These are phyloP conservation scores for Sinella curviseta DNA, from an alignment of 1,140 invertebrate species.

Conservation along the genomic window DNA sequence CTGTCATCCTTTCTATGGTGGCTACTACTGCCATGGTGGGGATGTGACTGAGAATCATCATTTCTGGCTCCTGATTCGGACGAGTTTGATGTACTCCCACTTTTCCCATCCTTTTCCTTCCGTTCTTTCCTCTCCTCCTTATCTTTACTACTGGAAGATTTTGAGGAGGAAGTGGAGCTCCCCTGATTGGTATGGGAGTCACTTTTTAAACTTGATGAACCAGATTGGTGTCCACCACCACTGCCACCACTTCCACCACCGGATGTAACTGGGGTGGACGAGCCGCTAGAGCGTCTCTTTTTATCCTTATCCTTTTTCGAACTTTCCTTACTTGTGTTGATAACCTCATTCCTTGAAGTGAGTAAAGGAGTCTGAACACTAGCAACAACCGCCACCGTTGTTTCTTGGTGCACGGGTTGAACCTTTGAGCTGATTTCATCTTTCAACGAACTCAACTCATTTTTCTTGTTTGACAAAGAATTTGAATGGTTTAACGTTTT, in stretches of 20 bases:
- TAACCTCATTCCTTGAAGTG: constrained; percentile 32
- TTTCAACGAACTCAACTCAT: constrained; percentile 33
- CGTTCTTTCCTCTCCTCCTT: constrained; percentile 32
- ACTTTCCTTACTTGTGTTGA: constrained; percentile 27
- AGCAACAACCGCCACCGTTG: constrained; percentile 43
- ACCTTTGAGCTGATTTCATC: constrained; percentile 37
- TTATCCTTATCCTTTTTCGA: constrained; percentile 42
- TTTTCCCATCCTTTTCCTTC: constrained; percentile 26
- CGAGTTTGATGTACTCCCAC: not conserved
- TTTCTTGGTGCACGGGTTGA: constrained; percentile 39
- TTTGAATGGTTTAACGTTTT: not conserved
- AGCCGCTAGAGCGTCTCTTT: constrained; percentile 35
- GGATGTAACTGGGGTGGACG: constrained; percentile 33
- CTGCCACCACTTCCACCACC: constrained; percentile 1
- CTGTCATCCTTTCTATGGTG: constrained; percentile 46
- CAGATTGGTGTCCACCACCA: constrained; percentile 7
- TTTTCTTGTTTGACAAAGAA: constrained; percentile 1
- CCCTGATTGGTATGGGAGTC: constrained; percentile 7
- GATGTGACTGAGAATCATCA: constrained; percentile 23
- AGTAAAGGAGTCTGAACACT: constrained; percentile 37
- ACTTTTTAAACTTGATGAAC: not conserved
- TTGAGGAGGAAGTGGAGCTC: constrained; percentile 21
- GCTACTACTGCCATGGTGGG: constrained; percentile 43
- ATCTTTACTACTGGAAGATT: constrained; percentile 29
- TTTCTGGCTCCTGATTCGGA: not conserved